A percentile compares a stretch with the other conserved stretches of the same genome.
Conservation (phyloP, 2,113 vertebrate species). For the Procavia capensis region DNA sequence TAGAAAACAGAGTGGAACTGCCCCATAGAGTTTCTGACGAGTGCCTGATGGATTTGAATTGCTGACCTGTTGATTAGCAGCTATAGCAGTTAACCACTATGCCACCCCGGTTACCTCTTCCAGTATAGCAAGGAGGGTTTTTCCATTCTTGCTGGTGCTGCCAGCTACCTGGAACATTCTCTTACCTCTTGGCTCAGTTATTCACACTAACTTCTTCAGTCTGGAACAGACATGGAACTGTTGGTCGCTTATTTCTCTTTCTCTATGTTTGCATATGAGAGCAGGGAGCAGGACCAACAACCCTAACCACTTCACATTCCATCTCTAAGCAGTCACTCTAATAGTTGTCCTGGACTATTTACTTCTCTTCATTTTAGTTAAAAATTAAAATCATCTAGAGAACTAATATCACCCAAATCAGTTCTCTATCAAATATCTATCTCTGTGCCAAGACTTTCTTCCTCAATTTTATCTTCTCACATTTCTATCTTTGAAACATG, state of each 20-base stretch:
- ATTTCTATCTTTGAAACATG: neutral
- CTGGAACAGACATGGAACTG: neutral
- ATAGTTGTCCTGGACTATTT: neutral
- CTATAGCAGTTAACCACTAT: too few relatives aligned
- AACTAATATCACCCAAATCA: neutral
- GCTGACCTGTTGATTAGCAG: too few relatives aligned
- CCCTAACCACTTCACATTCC: conserved; percentile 47
- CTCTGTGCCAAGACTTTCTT: neutral
- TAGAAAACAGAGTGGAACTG: too few relatives aligned
- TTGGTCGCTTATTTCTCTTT: neutral
- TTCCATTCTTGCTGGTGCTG: neutral
- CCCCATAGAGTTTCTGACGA: too few relatives aligned
- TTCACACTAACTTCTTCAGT: neutral
- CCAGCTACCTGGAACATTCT: neutral
- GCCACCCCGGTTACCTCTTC: too few relatives aligned
- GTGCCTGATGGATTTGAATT: too few relatives aligned
- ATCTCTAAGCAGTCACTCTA: neutral
- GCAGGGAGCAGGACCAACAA: conserved; percentile 27
- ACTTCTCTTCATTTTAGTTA: conserved; percentile 23
- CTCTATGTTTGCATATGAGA: neutral
- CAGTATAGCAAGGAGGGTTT: neutral
- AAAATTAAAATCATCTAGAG: neutral
- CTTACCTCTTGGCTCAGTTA: neutral
- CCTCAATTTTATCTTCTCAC: neutral
- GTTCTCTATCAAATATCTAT: neutral